Percentiles rank a stretch among this genome's conserved stretches.
These are phyloP conservation scores for Drosophila meridionalis DNA, from an alignment of 2,888 invertebrate species.

Conservation along the genomic window DNA sequence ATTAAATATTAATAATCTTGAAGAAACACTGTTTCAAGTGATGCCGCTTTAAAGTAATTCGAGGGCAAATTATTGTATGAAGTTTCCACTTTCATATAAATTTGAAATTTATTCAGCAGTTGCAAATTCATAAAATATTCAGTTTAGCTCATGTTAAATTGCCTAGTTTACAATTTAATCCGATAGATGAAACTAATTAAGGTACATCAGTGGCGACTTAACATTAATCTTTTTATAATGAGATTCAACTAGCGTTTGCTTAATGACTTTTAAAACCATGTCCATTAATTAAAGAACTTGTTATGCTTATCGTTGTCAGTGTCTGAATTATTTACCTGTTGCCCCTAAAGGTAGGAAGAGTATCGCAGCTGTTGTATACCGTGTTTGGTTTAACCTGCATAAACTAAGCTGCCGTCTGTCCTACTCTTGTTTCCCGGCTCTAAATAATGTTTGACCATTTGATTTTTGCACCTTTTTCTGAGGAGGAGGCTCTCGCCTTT, in stretches of 20 bases:
- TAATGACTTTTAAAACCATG: conserved; percentile 32
- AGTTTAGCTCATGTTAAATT: neutral
- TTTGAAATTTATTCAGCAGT: neutral
- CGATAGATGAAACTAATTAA: conserved; percentile 9
- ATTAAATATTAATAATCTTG: no score
- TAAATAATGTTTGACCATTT: conserved; percentile 60
- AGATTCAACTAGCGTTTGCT: conserved; percentile 20
- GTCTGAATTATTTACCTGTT: conserved; percentile 36
- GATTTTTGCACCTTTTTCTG: conserved; percentile 41
- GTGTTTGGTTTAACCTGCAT: conserved; percentile 3
- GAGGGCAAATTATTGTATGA: neutral
- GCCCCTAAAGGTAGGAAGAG: neutral
- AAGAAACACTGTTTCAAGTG: neutral
- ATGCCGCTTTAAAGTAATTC: neutral
- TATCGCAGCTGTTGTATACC: conserved; percentile 3
- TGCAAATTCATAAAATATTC: neutral
- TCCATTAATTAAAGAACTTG: conserved; percentile 34
- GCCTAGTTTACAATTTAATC: neutral
- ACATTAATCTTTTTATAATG: conserved; percentile 20
- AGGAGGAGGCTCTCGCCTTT: conserved; percentile 14
- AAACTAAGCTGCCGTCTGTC: neutral
- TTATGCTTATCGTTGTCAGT: neutral
- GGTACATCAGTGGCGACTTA: neutral
- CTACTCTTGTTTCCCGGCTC: conserved; percentile 1
- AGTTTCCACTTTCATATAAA: neutral